Evolutionary conservation across 2,797 vertebrate species (phyloP).

Genomic region (Nannoperca obscura): DNA sequence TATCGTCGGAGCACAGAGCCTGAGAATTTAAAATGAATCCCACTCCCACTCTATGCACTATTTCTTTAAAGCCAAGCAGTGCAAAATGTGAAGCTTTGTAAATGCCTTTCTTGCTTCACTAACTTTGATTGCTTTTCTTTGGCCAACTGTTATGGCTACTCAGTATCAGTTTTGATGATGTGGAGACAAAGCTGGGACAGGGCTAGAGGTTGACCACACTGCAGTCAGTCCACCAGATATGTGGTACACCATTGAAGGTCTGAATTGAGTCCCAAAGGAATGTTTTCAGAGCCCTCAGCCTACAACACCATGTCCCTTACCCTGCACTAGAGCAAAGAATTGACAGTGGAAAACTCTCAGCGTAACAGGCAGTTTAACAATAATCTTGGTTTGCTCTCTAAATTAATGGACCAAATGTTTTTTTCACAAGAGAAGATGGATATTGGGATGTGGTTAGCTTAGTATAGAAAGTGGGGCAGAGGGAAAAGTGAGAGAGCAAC

Average conservation of each 20-base stretch:
- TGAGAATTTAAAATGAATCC: constrained; percentile 69
- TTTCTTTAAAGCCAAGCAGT: constrained; percentile 51
- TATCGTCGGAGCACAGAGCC: constrained; percentile 54
- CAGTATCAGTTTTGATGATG: constrained; percentile 77
- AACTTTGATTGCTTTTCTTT: constrained; percentile 82
- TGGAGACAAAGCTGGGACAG: constrained; percentile 55
- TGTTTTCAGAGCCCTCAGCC: constrained; percentile 43
- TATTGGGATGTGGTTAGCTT: not conserved
- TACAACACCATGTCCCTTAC: constrained; percentile 19
- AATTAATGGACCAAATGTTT: not conserved
- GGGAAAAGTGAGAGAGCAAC: too few species aligned
- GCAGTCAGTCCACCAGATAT: constrained; percentile 56
- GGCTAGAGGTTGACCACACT: constrained; percentile 47
- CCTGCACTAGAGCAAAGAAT: constrained; percentile 30
- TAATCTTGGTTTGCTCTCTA: not conserved
- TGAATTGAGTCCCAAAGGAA: constrained; percentile 46
- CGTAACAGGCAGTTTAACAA: constrained; percentile 3
- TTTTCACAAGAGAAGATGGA: not conserved
- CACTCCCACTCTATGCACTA: constrained; percentile 37
- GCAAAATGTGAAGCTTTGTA: constrained; percentile 58
- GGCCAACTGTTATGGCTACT: constrained; percentile 64
- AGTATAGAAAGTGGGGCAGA: not conserved
- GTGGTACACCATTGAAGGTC: constrained; percentile 40
- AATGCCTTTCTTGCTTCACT: constrained; percentile 71
- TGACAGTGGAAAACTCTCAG: constrained; percentile 9